A percentile compares a stretch with the other conserved stretches of the same genome.
Conservation (phyloP, 2,888 invertebrate species). For the Philaethria dido region DNA sequence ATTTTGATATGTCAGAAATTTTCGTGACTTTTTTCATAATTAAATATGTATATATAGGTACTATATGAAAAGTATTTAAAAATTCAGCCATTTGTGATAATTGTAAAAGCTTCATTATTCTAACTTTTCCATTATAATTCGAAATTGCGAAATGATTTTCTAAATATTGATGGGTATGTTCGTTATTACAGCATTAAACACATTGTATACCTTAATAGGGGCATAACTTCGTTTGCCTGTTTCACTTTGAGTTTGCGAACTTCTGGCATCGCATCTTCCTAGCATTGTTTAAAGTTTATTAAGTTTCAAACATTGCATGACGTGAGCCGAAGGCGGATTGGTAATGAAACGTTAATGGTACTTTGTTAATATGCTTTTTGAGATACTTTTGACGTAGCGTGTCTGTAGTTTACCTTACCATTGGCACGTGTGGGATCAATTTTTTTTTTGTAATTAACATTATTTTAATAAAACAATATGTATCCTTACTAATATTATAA, state of each 20-base stretch:
- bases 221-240: slow-evolving; percentile 67
- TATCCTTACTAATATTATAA: not conserved
- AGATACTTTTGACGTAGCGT: slow-evolving; percentile 5
- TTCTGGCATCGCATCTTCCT: slow-evolving; percentile 79
- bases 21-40: not conserved
- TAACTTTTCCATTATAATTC: not conserved
- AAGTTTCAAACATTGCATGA: slow-evolving; percentile 75
- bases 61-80: not conserved
- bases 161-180: slow-evolving; percentile 44
- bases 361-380: slow-evolving; percentile 32
- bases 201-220: slow-evolving; percentile 73
- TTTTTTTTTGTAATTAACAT: not conserved
- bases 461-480: not conserved
- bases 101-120: not conserved
- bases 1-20: not conserved
- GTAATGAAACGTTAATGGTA: slow-evolving; percentile 51
- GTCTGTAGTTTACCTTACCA: not conserved
- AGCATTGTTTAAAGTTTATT: slow-evolving; percentile 80
- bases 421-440: not conserved
- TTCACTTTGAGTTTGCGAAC: slow-evolving; percentile 69
- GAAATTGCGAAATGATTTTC: slow-evolving; percentile 15
- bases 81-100: not conserved
- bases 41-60: too few relatives aligned
- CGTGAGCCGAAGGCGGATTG: slow-evolving; percentile 69
- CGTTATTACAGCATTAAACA: slow-evolving; percentile 67